phyloP scores from a whole-genome alignment of 2,888 invertebrate genomes.

The Parapristionchus giblindavisi region DNA sequence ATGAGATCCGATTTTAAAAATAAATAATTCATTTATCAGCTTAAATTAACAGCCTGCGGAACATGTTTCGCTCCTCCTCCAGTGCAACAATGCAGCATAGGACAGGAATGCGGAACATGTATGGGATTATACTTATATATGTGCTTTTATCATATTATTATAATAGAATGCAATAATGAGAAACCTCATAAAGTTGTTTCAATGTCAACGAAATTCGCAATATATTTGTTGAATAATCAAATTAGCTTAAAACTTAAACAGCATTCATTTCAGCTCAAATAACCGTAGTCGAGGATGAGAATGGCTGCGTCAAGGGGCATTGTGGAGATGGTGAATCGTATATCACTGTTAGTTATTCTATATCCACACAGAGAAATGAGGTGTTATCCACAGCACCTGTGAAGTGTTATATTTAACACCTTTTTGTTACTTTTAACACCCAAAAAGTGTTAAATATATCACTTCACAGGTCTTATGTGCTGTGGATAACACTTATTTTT shows the following conservation, averaged over 20 bases:
- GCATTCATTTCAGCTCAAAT: conserved; percentile 12
- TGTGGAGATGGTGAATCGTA: conserved; percentile 20
- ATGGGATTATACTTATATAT: too few relatives aligned
- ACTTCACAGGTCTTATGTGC: too few relatives aligned
- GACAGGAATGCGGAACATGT: conserved; percentile 1
- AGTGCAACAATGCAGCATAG: background rate
- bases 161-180: too few relatives aligned
- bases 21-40: background rate
- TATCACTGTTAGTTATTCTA: conserved; percentile 5
- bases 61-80: conserved; percentile 4
- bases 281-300: background rate
- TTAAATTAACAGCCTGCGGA: background rate
- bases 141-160: too few relatives aligned
- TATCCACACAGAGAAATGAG: too few relatives aligned
- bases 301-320: conserved; percentile 3
- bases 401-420: too few relatives aligned
- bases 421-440: too few relatives aligned
- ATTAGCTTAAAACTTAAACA: background rate
- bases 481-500: too few relatives aligned
- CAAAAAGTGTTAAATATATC: too few relatives aligned
- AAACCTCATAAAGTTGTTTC: too few relatives aligned
- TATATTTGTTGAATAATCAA: background rate
- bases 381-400: too few relatives aligned
- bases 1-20: background rate
- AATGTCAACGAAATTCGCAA: too few relatives aligned